Evolutionary conservation across 1,140 invertebrate genomes (phyloP).

Genomic region (honey bee (Apis mellifera)): DNA sequence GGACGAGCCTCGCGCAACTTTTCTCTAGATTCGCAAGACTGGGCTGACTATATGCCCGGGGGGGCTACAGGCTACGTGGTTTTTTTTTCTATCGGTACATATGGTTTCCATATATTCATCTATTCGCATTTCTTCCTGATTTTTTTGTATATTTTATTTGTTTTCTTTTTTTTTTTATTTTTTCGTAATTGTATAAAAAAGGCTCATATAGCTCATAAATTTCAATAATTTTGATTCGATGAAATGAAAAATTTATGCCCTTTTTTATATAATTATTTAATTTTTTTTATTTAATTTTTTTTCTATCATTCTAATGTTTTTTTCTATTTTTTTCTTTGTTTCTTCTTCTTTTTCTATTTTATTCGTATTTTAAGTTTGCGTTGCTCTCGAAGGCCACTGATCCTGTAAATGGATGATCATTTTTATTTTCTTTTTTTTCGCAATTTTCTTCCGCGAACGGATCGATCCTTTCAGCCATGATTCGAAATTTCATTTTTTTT

Average conservation of each 20-base stretch:
- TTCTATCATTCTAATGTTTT: neutral
- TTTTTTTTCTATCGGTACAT: constrained; percentile 77
- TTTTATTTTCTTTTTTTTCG: neutral
- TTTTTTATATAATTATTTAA: too few species aligned
- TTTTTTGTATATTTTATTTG: constrained; percentile 45
- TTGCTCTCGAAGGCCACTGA: neutral
- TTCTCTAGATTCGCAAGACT: constrained; percentile 75
- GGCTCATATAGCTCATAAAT: too few species aligned
- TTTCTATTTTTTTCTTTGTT: neutral
- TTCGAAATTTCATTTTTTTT: neutral
- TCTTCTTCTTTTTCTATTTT: neutral
- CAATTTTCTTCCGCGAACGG: neutral
- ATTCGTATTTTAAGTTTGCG: neutral
- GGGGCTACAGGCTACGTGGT: constrained; percentile 72
- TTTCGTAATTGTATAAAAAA: neutral
- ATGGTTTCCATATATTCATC: constrained; percentile 68
- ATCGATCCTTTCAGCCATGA: constrained; percentile 14
- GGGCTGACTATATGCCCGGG: constrained; percentile 71
- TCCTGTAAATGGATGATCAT: neutral
- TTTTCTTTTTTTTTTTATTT: constrained; percentile 17
- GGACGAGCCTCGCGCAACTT: constrained; percentile 72
- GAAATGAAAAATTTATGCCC: too few species aligned
- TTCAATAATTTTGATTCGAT: too few species aligned
- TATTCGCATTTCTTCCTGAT: constrained; percentile 54
- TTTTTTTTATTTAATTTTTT: neutral